Evolutionary conservation across 2,797 vertebrate genomes (phyloP), one percentile per base, ranked within the genome.

Genomic region (Peromyscus nudipes): DNA sequence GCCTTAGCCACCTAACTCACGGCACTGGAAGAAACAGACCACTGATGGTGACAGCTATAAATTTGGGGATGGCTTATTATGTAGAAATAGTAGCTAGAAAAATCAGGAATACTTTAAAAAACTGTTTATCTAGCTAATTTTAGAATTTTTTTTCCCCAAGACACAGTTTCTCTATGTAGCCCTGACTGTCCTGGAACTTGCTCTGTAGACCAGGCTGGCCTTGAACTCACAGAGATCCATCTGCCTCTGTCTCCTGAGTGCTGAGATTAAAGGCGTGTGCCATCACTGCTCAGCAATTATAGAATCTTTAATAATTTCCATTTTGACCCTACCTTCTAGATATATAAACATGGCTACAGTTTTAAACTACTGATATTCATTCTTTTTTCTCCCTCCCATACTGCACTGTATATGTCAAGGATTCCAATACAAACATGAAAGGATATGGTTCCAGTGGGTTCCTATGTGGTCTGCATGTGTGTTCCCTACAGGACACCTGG

Each of bases 261-360:
- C 81, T 83, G 37, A 37, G 14, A 62, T 64, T 83, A 83, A 43
- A 64, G 57, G 37, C 9, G 17, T 4, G n/a, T 4, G 4, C 57
- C 57, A 83, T 23, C 52, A 82, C 25, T 29, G 14, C 57, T 34
- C 31, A 19, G 9, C 82, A 86, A 43, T 77, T 67, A 85, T 86
- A 91, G 71, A 92, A 65, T 67, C 57, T 67, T 57, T 60, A 91
- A 14, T 73, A 73, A 52, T 71, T 75, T 95, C 31, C 25, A 81
- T 88, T 65, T 65, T 55, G 23, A 67, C 5, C 14, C 85, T 27
- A 11, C 67, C 57, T 87, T 92, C 37, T 90, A 71, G 13, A n/a
- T 62, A 76, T 3, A 76, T 40, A 93, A 88, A 11, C 8, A 80
- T 67, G 37, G 1, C 19, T 52, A n/a, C 4, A 73, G 29, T 19